phyloP scores from a whole-genome alignment of 2,797 vertebrate genomes.

The Petrocephalus sullivani region DNA sequence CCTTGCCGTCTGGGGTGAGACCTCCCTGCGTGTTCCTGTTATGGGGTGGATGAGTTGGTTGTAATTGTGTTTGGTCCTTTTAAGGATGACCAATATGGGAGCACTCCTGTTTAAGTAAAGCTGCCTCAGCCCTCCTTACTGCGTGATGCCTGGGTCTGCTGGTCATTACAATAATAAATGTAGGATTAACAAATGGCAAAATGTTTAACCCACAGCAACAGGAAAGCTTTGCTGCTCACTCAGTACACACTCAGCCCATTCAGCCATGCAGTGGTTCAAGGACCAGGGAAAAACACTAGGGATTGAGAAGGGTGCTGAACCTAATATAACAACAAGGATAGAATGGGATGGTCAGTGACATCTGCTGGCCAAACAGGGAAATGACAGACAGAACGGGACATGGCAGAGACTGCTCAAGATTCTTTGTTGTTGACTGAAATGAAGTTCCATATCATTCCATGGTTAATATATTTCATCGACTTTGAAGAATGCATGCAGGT shows the following conservation, averaged over 20 bases:
- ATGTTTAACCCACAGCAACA: background rate
- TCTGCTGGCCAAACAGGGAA: background rate
- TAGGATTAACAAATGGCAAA: background rate
- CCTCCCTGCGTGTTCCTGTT: background rate
- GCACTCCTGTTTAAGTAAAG: background rate
- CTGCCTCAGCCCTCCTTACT: background rate
- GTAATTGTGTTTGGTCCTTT: background rate
- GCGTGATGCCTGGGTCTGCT: background rate
- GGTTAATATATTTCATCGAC: background rate
- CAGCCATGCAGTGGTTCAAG: background rate
- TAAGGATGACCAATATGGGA: background rate
- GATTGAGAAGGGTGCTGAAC: background rate
- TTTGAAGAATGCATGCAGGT: conserved; percentile 8
- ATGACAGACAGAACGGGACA: background rate
- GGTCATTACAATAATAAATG: background rate
- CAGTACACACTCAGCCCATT: background rate
- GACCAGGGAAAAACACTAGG: background rate
- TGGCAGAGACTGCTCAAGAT: background rate
- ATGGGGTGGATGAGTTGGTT: background rate
- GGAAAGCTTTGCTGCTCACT: background rate
- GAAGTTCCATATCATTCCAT: background rate
- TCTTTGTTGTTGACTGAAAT: background rate
- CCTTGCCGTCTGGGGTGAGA: background rate
- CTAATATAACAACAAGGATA: background rate
- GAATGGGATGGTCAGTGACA: background rate